Evolutionary conservation across 2,797 vertebrate species (phyloP), one percentile per base, ranked within the genome.

Genomic region (Sebastes kiyomatsui): DNA sequence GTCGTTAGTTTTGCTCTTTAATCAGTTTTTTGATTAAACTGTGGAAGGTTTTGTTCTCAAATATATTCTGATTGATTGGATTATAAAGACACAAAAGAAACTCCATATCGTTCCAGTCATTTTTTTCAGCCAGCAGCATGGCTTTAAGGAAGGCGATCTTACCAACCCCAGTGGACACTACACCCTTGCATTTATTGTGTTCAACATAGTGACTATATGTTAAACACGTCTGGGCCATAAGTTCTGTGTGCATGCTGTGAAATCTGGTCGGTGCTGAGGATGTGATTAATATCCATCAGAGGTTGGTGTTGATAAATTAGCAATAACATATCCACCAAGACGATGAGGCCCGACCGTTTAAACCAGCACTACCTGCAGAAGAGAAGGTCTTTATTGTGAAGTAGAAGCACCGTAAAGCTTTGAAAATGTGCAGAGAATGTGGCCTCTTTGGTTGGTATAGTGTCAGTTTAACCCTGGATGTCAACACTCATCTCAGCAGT

Each of bases 401-500:
- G 32, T 1, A 35, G 5, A 59, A 38, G 23, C 27, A 16, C 2
- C 2, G 0, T 62, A 49, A 1, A 55, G 46, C n/a, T 66, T 18
- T 65, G 11, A 18, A 62, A 75, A 38, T 11, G 58, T 30, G 6
- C 3, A n/a, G 4, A 68, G 30, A 72, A 65, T 28, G 28, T 54
- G 59, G 68, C 18, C 54, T 75, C n/a, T 74, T 67, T 28, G 3
- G 10, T 16, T 66, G 62, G 38, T 18, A 33, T 42, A 5, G 20
- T 66, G 76, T 32, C 62, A 22, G 54, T 77, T 76, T 86, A 67
- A 85, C 70, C 62, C 49, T 2, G 0, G 32, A 58, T n/a, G 9
- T 71, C 30, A 10, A 42, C 49, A 56, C 27, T 66, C 27, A 33
- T 73, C 38, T 81, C 25, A 59, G 49, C 59, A 86, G 52, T 82